Conservation (phyloP, 2,888 invertebrate species). For the Tetrapedia diversipes region DNA sequence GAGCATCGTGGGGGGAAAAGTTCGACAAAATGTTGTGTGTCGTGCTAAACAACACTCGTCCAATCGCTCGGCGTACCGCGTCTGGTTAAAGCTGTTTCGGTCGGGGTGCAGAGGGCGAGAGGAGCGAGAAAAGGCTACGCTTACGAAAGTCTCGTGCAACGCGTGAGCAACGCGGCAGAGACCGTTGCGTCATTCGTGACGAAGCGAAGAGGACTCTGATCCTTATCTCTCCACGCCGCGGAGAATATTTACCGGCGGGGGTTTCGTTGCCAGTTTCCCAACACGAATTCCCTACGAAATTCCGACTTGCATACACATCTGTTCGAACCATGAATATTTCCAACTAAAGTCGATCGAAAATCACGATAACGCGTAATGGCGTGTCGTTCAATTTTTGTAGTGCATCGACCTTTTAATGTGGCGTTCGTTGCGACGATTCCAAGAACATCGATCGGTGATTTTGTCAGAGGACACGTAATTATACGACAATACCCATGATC, state of each 20-base stretch:
- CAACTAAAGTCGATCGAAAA: too few relatives aligned
- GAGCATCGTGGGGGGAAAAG: too few relatives aligned
- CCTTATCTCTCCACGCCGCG: slow-evolving; percentile 29
- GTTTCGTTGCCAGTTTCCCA: slow-evolving; percentile 1
- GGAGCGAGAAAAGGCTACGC: slow-evolving; percentile 24
- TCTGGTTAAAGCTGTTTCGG: neutral
- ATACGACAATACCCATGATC: too few relatives aligned
- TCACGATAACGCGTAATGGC: too few relatives aligned
- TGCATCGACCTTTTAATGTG: too few relatives aligned
- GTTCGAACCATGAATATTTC: neutral
- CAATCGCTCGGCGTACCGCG: neutral
- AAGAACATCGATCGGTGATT: too few relatives aligned
- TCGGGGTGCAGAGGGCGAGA: neutral
- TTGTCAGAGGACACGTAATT: too few relatives aligned
- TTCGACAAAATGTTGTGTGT: too few relatives aligned
- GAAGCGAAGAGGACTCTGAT: slow-evolving; percentile 49
- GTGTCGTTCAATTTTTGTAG: too few relatives aligned
- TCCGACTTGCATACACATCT: too few relatives aligned
- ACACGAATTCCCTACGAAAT: neutral
- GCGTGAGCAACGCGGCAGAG: slow-evolving; percentile 44
- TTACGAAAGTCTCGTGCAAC: slow-evolving; percentile 64
- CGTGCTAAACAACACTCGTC: too few relatives aligned
- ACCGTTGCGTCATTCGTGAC: slow-evolving; percentile 67
- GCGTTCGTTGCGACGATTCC: too few relatives aligned
- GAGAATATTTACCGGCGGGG: neutral